A percentile compares a stretch with the other conserved stretches of the same genome.
Evolutionary conservation across 2,888 invertebrate genomes (phyloP).

Genomic region (Timema podura): DNA sequence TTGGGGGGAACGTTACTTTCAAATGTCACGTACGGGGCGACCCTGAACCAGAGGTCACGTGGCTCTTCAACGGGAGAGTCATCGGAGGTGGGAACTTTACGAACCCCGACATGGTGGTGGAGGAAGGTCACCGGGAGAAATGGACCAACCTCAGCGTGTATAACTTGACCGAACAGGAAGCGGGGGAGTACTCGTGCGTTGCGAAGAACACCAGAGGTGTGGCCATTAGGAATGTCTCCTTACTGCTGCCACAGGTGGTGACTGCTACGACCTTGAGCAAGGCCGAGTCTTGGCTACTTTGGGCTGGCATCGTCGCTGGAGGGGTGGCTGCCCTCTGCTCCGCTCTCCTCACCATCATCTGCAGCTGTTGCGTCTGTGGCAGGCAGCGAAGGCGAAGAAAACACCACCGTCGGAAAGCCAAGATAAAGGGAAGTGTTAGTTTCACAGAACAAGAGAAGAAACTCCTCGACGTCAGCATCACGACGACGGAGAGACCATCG

Average conservation of each 20-base stretch:
- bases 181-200: slow-evolving; percentile 80
- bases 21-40: slow-evolving; percentile 78
- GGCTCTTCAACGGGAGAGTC: slow-evolving; percentile 73
- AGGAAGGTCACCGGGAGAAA: slow-evolving; percentile 42
- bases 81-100: slow-evolving; percentile 46
- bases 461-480: slow-evolving; percentile 73
- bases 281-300: slow-evolving; percentile 64
- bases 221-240: slow-evolving; percentile 55
- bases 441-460: slow-evolving; percentile 88
- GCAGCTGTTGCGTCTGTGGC: slow-evolving; percentile 52
- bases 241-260: slow-evolving; percentile 49
- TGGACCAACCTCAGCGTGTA: slow-evolving; percentile 81
- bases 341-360: slow-evolving; percentile 57
- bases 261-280: slow-evolving; percentile 70
- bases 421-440: slow-evolving; percentile 73
- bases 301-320: slow-evolving; percentile 66
- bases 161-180: slow-evolving; percentile 75
- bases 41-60: slow-evolving; percentile 76
- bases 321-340: slow-evolving; percentile 63
- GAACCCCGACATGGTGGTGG: slow-evolving; percentile 40
- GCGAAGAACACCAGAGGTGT: slow-evolving; percentile 65
- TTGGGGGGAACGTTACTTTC: slow-evolving; percentile 77
- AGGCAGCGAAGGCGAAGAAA: slow-evolving; percentile 47
- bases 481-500: slow-evolving; percentile 59
- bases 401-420: slow-evolving; percentile 55